phyloP scores from a whole-genome alignment of 2,888 invertebrate genomes.

The Cryptocheilus praepositus region DNA sequence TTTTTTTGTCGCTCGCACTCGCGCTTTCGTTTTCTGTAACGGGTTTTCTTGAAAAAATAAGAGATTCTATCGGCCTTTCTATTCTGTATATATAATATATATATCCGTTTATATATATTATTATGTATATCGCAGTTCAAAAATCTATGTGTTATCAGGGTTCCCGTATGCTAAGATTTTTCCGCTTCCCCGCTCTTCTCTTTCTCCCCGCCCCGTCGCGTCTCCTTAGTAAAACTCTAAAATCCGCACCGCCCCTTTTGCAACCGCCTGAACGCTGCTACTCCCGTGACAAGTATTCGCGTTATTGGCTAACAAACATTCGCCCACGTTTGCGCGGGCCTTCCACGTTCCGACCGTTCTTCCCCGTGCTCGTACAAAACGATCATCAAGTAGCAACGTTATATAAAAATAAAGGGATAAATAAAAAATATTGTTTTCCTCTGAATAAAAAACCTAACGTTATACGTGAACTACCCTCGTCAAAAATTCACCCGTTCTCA shows the following conservation, averaged over 20 bases:
- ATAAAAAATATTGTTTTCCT: slow-evolving; percentile 69
- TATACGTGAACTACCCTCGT: slow-evolving; percentile 38
- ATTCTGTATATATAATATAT: slow-evolving; percentile 42
- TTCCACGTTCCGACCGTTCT: background rate
- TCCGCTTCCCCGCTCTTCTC: slow-evolving; percentile 15
- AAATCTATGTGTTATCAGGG: slow-evolving; percentile 35
- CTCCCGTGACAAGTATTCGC: background rate
- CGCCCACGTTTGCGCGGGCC: too few relatives aligned
- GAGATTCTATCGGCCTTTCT: slow-evolving; percentile 63
- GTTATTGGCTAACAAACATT: slow-evolving; percentile 2
- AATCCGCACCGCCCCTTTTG: background rate
- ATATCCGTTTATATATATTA: slow-evolving; percentile 11
- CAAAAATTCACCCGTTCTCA: slow-evolving; percentile 16
- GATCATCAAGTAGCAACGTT: slow-evolving; percentile 39
- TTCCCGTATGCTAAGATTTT: slow-evolving; percentile 31
- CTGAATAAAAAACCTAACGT: slow-evolving; percentile 62
- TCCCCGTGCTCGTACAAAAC: too few relatives aligned
- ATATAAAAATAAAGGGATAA: slow-evolving; percentile 71
- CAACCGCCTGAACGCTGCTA: background rate
- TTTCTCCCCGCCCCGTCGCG: slow-evolving; percentile 16
- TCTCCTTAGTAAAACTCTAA: slow-evolving; percentile 17
- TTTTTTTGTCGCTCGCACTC: slow-evolving; percentile 7
- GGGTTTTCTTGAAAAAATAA: slow-evolving; percentile 67
- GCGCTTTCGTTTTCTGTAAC: slow-evolving; percentile 30
- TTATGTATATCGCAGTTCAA: slow-evolving; percentile 49